A percentile compares a stretch with the other conserved stretches of the same genome.
Conservation (phyloP, 2,888 invertebrate genomes). For the Ormyrus labotus region DNA sequence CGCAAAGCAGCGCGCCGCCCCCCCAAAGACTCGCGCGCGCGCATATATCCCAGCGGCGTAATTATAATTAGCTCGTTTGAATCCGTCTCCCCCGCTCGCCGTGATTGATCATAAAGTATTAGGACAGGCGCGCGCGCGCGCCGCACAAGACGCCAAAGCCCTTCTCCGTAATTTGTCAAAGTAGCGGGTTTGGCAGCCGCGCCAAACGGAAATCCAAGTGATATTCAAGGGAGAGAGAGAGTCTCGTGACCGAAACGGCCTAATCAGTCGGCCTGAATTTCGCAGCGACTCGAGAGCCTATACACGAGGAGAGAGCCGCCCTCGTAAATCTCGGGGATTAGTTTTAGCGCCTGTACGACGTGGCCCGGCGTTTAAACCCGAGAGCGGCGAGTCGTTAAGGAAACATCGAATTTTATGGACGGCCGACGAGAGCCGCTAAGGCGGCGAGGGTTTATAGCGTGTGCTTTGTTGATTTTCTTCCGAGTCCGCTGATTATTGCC, state of each 20-base stretch:
- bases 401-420: constrained; percentile 14
- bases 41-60: background rate
- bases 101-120: constrained; percentile 53
- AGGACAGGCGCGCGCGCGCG: background rate
- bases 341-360: constrained; percentile 13
- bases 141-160: constrained; percentile 14
- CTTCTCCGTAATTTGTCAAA: constrained; percentile 47
- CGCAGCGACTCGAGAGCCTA: background rate
- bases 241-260: constrained; percentile 26
- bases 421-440: background rate
- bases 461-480: no score
- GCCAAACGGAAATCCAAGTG: constrained; percentile 41
- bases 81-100: background rate
- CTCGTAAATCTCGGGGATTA: constrained; percentile 49
- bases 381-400: background rate
- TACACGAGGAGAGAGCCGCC: background rate
- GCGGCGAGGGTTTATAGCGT: no score
- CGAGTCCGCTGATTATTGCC: no score
- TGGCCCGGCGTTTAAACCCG: background rate
- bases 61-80: constrained; percentile 41
- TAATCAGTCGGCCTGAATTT: constrained; percentile 41
- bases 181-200: constrained; percentile 34
- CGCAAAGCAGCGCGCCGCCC: no score
- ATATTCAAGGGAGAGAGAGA: constrained; percentile 5
- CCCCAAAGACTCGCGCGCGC: no score